phyloP scores from a whole-genome alignment of 1,140 invertebrate species.

The Dinothrombium tinctorium region DNA sequence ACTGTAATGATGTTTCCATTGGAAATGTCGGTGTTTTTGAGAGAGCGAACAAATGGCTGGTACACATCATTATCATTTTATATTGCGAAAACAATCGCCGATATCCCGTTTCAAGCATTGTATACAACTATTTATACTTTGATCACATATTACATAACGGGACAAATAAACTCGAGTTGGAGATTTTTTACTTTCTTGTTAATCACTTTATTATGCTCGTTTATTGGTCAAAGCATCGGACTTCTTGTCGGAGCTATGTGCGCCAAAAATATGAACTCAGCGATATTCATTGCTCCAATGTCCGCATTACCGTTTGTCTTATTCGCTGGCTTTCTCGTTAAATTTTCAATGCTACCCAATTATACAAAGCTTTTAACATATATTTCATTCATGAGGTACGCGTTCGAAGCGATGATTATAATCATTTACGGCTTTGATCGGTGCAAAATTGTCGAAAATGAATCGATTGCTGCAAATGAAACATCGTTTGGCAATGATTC shows the following conservation, averaged over 20 bases:
- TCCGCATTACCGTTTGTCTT: slow-evolving; percentile 38
- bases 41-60: slow-evolving; percentile 88
- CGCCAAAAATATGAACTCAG: slow-evolving; percentile 18
- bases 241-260: slow-evolving; percentile 54
- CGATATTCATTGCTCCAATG: slow-evolving; percentile 18
- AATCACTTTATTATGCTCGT: slow-evolving; percentile 53
- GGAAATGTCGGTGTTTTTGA: slow-evolving; percentile 33
- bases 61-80: slow-evolving; percentile 90
- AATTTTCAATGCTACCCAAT: slow-evolving; percentile 62
- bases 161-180: slow-evolving; percentile 28
- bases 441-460: slow-evolving; percentile 8
- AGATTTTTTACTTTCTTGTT: slow-evolving; percentile 35
- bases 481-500: background rate
- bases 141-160: slow-evolving; percentile 33
- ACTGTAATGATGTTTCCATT: slow-evolving; percentile 84
- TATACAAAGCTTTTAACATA: slow-evolving; percentile 74
- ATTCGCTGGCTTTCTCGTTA: slow-evolving; percentile 70
- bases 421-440: slow-evolving; percentile 71
- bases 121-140: background rate
- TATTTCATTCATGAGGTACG: slow-evolving; percentile 66
- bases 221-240: slow-evolving; percentile 75
- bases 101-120: slow-evolving; percentile 46
- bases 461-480: background rate
- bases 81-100: slow-evolving; percentile 75
- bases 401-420: slow-evolving; percentile 71